Evolutionary conservation across 2,113 vertebrate species (phyloP), one percentile per base, ranked within the genome.

Genomic region (Pelmatolapia mariae): DNA sequence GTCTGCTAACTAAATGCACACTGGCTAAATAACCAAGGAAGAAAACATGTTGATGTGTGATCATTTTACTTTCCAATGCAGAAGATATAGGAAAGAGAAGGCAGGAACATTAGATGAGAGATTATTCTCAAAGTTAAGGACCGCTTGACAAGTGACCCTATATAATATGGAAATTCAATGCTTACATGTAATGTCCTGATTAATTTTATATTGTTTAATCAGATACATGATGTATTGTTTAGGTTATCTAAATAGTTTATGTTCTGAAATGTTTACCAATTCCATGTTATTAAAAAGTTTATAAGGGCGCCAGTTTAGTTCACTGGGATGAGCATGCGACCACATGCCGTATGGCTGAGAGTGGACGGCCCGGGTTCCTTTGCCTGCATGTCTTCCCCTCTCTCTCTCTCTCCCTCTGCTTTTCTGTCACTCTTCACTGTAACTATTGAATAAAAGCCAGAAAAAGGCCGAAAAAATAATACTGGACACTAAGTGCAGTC

Each of bases 221-320:
- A 66, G 31, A 0, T 66, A 26, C 22, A 71, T 0, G 2, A 45
- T 10, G 22, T 45, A 43, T 45, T 73, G 13, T 26, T 73, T 26
- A 45, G 6, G 22, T 18, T 26, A 10, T 18, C 13, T 45, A 26
- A 9, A 26, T 73, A 10, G n/a, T 10, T 43, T 38, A 68, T 68
- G 19, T 24, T 43, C 38, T 61, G 16, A 61, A 61, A 61, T 33
- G 9, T 7, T 61, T 61, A 61, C 57, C 16, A 33, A 61, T 1
- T 61, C 57, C 31, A n/a, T 2, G 31, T 63, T 63, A 38, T n/a
- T 38, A 66, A 8, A n/a, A 66, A 2, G 31, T 66, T 66, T n/a
- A 33, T 36, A n/a, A 63, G 2, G 59, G 18, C 1, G 1, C 59
- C 59, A 6, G 29, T 61, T 61, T 61, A 7, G 57, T 29, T 61